Evolutionary conservation across 1,140 invertebrate genomes (phyloP).

Genomic region (Spodoptera litura): DNA sequence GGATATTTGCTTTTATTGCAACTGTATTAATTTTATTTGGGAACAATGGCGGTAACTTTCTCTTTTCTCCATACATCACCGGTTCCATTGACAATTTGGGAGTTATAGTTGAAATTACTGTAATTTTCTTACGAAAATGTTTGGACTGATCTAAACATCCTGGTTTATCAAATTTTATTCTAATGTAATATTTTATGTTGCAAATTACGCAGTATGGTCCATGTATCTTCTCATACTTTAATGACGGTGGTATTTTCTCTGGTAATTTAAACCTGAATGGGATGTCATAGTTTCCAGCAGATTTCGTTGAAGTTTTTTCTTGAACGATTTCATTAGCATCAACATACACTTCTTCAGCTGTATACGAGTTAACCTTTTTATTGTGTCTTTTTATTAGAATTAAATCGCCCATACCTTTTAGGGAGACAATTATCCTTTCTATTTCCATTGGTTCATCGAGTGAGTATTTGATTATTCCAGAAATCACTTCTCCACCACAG

Average conservation of each 20-base stretch:
- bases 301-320: conserved; percentile 34
- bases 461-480: conserved; percentile 59
- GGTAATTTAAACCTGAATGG: conserved; percentile 58
- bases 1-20: conserved; percentile 57
- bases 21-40: conserved; percentile 52
- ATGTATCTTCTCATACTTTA: conserved; percentile 45
- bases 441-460: conserved; percentile 54
- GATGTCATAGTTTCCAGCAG: conserved; percentile 54
- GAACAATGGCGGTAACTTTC: conserved; percentile 57
- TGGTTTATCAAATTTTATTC: conserved; percentile 58
- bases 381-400: conserved; percentile 39
- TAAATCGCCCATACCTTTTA: conserved; percentile 60
- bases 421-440: conserved; percentile 55
- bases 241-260: conserved; percentile 54
- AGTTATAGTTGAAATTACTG: conserved; percentile 53
- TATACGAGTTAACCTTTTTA: conserved; percentile 15
- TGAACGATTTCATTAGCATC: conserved; percentile 26
- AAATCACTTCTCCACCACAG: conserved; percentile 55
- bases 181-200: conserved; percentile 58
- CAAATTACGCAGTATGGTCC: conserved; percentile 41
- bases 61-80: conserved; percentile 54
- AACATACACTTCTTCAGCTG: conserved; percentile 31
- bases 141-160: conserved; percentile 54
- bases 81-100: conserved; percentile 54
- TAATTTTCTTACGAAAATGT: conserved; percentile 59